Evolutionary conservation across 2,797 vertebrate species (phyloP).

Genomic region (Notolepis coatsorum): DNA sequence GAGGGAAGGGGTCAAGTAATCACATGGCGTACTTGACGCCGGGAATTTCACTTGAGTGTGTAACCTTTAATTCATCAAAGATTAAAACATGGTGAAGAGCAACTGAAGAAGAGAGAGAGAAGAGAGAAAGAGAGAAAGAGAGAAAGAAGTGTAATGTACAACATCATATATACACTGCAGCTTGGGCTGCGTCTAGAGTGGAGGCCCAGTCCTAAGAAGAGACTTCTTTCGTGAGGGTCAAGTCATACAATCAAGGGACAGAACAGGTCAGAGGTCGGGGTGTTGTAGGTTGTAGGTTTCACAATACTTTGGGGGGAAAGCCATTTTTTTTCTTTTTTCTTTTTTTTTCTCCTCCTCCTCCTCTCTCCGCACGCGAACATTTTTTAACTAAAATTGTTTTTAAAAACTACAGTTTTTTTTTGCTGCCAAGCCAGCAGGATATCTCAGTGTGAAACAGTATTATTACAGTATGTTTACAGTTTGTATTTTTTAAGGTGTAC

Average conservation of each 20-base stretch:
- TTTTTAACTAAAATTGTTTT: slow-evolving; percentile 97
- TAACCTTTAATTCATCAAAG: slow-evolving; percentile 74
- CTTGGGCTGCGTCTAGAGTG: slow-evolving; percentile 94
- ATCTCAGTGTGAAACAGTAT: slow-evolving; percentile 97
- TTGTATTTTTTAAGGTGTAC: slow-evolving; percentile 90
- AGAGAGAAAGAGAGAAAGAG: slow-evolving; percentile 63
- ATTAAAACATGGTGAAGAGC: slow-evolving; percentile 83
- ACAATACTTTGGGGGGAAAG: slow-evolving; percentile 99
- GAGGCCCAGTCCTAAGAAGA: slow-evolving; percentile 99
- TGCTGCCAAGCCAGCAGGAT: slow-evolving; percentile 96
- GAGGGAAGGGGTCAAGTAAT: slow-evolving; percentile 67
- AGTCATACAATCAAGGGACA: slow-evolving; percentile 99
- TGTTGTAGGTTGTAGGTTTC: slow-evolving; percentile 99
- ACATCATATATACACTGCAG: slow-evolving; percentile 98
- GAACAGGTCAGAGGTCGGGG: slow-evolving; percentile 98
- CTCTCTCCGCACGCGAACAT: slow-evolving; percentile 87
- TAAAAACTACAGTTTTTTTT: slow-evolving; percentile 96
- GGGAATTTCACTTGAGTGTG: slow-evolving; percentile 76
- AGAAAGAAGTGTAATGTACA: slow-evolving; percentile 95
- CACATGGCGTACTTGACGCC: slow-evolving; percentile 73
- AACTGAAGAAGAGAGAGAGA: slow-evolving; percentile 80
- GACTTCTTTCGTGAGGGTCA: slow-evolving; percentile 93
- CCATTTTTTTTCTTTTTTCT: slow-evolving; percentile 78
- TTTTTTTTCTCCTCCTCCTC: background rate
- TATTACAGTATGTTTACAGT: slow-evolving; percentile 99